A percentile compares a stretch with the other conserved stretches of the same genome.
Evolutionary conservation across 1,140 invertebrate species (phyloP).

Genomic region (Oedothorax gibbosus): DNA sequence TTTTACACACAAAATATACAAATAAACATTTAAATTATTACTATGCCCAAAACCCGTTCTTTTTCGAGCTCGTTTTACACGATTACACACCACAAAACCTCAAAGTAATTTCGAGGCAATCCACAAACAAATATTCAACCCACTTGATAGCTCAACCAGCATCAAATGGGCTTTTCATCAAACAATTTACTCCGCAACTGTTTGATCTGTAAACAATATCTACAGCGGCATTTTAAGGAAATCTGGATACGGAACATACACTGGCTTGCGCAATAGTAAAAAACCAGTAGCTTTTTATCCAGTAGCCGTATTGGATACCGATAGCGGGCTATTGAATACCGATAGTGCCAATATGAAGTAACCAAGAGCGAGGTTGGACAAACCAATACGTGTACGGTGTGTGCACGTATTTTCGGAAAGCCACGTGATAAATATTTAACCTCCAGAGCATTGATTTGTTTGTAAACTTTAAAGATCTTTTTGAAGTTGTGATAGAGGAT

Average conservation of each 20-base stretch:
- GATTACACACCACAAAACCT: too few species aligned
- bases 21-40: too few species aligned
- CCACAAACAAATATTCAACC: too few species aligned
- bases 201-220: conserved; percentile 10
- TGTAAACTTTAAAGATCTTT: conserved; percentile 16
- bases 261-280: conserved; percentile 1
- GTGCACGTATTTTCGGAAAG: conserved; percentile 47
- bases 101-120: too few species aligned
- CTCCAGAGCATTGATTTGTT: conserved; percentile 33
- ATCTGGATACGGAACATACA: conserved; percentile 20
- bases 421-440: conserved; percentile 50
- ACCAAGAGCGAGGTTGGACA: conserved; percentile 38
- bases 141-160: too few species aligned
- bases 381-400: conserved; percentile 37
- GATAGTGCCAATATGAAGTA: conserved; percentile 52
- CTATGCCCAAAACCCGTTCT: too few species aligned
- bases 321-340: conserved; percentile 56
- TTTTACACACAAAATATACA: too few species aligned
- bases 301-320: conserved; percentile 55
- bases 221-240: conserved; percentile 5
- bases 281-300: conserved; percentile 6
- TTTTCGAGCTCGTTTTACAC: too few species aligned
- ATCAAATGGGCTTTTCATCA: conserved; percentile 12
- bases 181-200: background rate
- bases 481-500: conserved; percentile 7